phyloP scores from a whole-genome alignment of 2,797 vertebrate species.

The Bovichtus variegatus region DNA sequence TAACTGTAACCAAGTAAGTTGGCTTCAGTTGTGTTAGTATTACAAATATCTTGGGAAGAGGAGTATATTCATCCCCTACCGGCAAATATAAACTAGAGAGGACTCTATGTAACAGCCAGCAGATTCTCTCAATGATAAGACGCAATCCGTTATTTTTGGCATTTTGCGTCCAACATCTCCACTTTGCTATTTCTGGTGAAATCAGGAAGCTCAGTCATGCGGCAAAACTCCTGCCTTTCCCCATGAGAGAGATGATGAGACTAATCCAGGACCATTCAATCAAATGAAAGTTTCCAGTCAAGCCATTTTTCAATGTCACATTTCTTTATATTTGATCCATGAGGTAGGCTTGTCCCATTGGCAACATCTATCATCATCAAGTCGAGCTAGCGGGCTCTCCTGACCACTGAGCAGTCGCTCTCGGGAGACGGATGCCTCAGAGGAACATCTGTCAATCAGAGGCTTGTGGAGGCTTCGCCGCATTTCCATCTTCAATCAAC shows the following conservation, averaged over 20 bases:
- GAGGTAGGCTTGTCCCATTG: slow-evolving; percentile 69
- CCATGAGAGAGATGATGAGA: slow-evolving; percentile 69
- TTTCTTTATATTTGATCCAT: slow-evolving; percentile 83
- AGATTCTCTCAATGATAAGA: slow-evolving; percentile 34
- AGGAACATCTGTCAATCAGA: slow-evolving; percentile 81
- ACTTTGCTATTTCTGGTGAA: slow-evolving; percentile 27
- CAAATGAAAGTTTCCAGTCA: slow-evolving; percentile 76
- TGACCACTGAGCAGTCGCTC: slow-evolving; percentile 78
- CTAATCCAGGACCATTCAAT: slow-evolving; percentile 77
- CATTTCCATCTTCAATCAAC: slow-evolving; percentile 72
- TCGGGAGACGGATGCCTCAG: slow-evolving; percentile 61
- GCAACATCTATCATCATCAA: slow-evolving; percentile 86
- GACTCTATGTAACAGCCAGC: not conserved
- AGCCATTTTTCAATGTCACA: slow-evolving; percentile 83
- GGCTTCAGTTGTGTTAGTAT: slow-evolving; percentile 68
- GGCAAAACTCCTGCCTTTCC: slow-evolving; percentile 33
- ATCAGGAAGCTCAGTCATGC: slow-evolving; percentile 36
- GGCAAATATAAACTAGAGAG: slow-evolving; percentile 39
- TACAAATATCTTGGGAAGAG: slow-evolving; percentile 62
- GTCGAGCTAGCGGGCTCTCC: slow-evolving; percentile 65
- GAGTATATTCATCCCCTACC: slow-evolving; percentile 33
- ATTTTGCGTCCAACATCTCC: slow-evolving; percentile 26
- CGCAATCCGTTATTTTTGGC: slow-evolving; percentile 39
- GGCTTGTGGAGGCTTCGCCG: slow-evolving; percentile 35
- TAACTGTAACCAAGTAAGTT: slow-evolving; percentile 72